phyloP scores from a whole-genome alignment of 2,888 invertebrate species.

The Laothoe populi region DNA sequence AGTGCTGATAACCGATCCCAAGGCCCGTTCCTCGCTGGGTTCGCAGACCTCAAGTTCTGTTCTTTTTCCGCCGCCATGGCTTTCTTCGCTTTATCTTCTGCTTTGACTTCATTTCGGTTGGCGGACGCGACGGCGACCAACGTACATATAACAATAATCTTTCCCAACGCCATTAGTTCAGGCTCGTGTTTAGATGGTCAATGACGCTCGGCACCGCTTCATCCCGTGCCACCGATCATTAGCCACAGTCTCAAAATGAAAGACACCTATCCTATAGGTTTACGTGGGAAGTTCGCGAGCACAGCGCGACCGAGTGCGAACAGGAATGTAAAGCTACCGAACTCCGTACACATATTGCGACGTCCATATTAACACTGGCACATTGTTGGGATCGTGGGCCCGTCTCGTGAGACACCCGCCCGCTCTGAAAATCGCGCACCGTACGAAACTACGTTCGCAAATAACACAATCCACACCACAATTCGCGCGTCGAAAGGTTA shows the following conservation, averaged over 20 bases:
- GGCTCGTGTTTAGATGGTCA: conserved; percentile 46
- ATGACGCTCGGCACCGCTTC: conserved; percentile 31
- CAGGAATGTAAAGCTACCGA: conserved; percentile 1
- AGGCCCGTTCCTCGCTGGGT: conserved; percentile 62
- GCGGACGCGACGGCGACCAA: conserved; percentile 61
- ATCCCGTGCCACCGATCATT: conserved; percentile 20
- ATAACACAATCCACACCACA: conserved; percentile 21
- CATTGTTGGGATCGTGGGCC: conserved; percentile 12
- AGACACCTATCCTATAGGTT: conserved; percentile 8
- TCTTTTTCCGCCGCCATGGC: conserved; percentile 79
- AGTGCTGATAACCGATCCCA: conserved; percentile 62
- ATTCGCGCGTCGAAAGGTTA: not conserved
- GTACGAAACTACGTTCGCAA: conserved; percentile 49
- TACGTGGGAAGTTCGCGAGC: conserved; percentile 5
- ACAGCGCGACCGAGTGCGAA: not conserved
- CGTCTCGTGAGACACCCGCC: conserved; percentile 41
- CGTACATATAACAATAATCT: conserved; percentile 57
- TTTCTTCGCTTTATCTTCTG: conserved; percentile 71
- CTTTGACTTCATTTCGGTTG: conserved; percentile 64
- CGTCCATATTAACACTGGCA: conserved; percentile 14
- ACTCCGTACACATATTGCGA: conserved; percentile 11
- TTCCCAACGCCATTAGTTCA: conserved; percentile 75
- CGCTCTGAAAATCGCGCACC: conserved; percentile 56
- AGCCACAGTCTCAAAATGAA: conserved; percentile 7
- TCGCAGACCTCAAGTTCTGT: conserved; percentile 62